Conservation (phyloP, 2,113 vertebrate genomes). For the Carassius carassius region DNA sequence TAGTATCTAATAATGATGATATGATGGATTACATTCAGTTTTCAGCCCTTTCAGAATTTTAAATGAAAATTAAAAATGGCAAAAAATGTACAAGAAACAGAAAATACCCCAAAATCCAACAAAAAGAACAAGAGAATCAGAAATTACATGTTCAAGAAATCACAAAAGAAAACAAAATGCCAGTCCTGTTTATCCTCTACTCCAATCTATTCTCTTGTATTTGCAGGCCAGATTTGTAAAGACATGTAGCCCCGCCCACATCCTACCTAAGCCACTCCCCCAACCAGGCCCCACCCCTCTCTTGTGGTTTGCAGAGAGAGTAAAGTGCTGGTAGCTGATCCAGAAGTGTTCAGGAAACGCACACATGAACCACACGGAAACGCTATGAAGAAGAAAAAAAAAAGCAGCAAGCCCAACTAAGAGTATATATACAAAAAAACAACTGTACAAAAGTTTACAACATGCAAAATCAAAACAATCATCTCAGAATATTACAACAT, state of each 20-base stretch:
- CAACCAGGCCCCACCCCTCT: not conserved
- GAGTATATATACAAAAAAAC: slow-evolving; percentile 11
- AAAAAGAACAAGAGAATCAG: slow-evolving; percentile 22
- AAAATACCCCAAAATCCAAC: not conserved
- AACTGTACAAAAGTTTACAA: slow-evolving; percentile 64
- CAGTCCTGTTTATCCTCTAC: not conserved
- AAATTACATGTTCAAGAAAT: slow-evolving; percentile 42
- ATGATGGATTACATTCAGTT: slow-evolving; percentile 69
- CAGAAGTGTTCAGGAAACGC: slow-evolving; percentile 32
- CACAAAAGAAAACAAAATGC: not conserved
- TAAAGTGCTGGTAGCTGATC: slow-evolving; percentile 44
- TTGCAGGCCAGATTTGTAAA: slow-evolving; percentile 2
- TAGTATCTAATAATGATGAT: slow-evolving; percentile 66
- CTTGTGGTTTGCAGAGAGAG: not conserved
- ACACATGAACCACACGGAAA: slow-evolving; percentile 13
- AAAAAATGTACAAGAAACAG: slow-evolving; percentile 28
- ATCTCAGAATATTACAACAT: slow-evolving; percentile 42
- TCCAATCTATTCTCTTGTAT: slow-evolving; percentile 3
- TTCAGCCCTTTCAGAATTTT: slow-evolving; percentile 70
- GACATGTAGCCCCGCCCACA: not conserved
- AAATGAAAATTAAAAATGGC: slow-evolving; percentile 47
- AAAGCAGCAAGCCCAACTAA: not conserved
- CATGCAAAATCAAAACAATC: slow-evolving; percentile 58
- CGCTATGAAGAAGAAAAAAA: not conserved
- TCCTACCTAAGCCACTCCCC: not conserved